Evolutionary conservation across 2,113 vertebrate species (phyloP).

Genomic region (Raja brachyura): DNA sequence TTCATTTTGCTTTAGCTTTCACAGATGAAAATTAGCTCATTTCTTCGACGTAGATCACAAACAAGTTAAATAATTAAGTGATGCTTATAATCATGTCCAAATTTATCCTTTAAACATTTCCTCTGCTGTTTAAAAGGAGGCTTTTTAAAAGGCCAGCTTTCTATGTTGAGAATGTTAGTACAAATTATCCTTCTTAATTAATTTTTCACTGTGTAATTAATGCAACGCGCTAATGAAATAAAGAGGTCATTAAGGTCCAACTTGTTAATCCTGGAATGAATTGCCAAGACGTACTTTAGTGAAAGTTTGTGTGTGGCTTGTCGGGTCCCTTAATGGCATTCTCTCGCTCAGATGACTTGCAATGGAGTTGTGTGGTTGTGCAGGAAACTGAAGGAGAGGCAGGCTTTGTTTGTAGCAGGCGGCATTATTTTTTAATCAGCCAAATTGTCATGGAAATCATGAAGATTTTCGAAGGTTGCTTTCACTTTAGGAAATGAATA

Average conservation of each 20-base stretch:
- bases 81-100: not conserved
- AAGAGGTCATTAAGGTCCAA: not conserved
- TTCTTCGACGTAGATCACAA: not conserved
- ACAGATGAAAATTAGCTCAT: not conserved
- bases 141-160: not conserved
- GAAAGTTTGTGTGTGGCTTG: not conserved
- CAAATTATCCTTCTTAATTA: not conserved
- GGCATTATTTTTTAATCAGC: not conserved
- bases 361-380: not conserved
- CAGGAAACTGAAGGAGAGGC: not conserved
- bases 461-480: not conserved
- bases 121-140: not conserved
- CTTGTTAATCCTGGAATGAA: not conserved
- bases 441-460: not conserved
- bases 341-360: not conserved
- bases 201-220: constrained; percentile 2
- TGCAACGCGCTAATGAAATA: not conserved
- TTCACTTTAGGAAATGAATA: not conserved
- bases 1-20: not conserved
- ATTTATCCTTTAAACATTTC: not conserved
- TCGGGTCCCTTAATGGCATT: not conserved
- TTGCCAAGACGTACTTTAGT: not conserved
- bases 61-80: not conserved
- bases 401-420: not conserved
- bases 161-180: not conserved